Evolutionary conservation across 30 jellyfish, hydroid and myxozoan genomes (phyloP), one percentile per base, ranked within the genome.

Genomic region (Cassiopea xamachana): DNA sequence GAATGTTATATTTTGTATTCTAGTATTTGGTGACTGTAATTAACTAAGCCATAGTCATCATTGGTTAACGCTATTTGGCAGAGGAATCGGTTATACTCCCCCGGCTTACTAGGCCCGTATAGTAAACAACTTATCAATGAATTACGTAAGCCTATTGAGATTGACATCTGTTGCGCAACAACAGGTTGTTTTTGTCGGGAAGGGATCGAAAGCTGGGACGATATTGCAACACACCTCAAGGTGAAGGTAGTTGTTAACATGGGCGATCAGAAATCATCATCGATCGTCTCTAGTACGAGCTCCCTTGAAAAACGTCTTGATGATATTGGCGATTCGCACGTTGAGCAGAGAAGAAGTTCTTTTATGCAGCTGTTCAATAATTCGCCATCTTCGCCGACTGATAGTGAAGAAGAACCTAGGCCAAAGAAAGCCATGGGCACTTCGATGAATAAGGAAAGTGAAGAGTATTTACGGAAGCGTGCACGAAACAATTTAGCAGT

Each of bases 401-500:
- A 60, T 60, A 19, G 76, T 67, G 76, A 67, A 2, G 76, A 55
- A 8, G 74, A 47, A 27, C 83, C 87, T 44, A 49, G 77, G 69
- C 80, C 80, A 47, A 51, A 49, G 69, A 49, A 58, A 51, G 75
- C 46, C 49, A 78, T 78, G 87, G 75, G 5, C 16, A 46, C 48
- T 1, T 49, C 87, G 27, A 70, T 89, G 2, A 92, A 90, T 7
- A 91, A 88, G 78, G 76, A 50, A 50, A 87, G 84, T 89, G 97
- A 95, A 13, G 99, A 95, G 48, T 95, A 95, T 76, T 76, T 83
- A 55, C 69, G 75, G 77, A 95, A 95, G 69, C 93, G 99, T 43
- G 97, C 96, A 50, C 77, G 99, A 73, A 95, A 95, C 55, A 95
- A 95, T 80, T 71, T 95, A 68, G 99, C 99, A 12, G 99, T 95